Percentiles rank a stretch among this genome's conserved stretches.
Conservation (phyloP, 1,140 invertebrate genomes). For the Lysiphlebus fabarum region DNA sequence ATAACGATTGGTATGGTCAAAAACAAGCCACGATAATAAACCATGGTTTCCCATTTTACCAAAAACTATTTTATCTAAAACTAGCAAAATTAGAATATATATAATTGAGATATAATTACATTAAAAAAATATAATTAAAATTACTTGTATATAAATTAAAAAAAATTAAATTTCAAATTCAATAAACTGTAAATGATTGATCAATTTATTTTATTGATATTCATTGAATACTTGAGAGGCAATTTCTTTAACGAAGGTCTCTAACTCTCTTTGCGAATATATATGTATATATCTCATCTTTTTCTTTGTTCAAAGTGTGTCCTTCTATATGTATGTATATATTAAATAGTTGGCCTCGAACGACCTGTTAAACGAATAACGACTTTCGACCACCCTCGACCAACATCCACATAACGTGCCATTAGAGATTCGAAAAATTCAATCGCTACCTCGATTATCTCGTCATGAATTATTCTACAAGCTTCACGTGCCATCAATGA, state of each 20-base stretch:
- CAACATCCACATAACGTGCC: slow-evolving; percentile 14
- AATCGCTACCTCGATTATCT: slow-evolving; percentile 18
- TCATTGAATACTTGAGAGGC: not conserved
- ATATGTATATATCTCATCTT: not conserved
- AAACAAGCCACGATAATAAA: slow-evolving; percentile 6
- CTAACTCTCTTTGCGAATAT: slow-evolving; percentile 2
- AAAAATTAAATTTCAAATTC: too few relatives aligned
- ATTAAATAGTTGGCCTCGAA: not conserved
- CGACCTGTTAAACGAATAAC: slow-evolving; percentile 15
- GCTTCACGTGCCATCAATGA: not conserved
- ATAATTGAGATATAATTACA: not conserved
- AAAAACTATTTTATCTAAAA: not conserved
- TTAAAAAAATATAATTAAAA: not conserved
- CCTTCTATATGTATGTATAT: not conserved
- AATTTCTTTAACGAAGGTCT: slow-evolving; percentile 2
- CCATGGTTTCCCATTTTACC: not conserved
- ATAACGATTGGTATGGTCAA: slow-evolving; percentile 14
- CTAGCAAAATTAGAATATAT: not conserved
- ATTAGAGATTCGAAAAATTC: slow-evolving; percentile 20
- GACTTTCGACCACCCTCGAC: slow-evolving; percentile 18
- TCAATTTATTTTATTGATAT: not conserved
- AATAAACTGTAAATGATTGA: not conserved
- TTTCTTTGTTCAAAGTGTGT: not conserved
- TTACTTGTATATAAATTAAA: not conserved
- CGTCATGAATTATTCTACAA: slow-evolving; percentile 17